Evolutionary conservation across 2,888 invertebrate species (phyloP).

Genomic region (Tenthredo mesomela): DNA sequence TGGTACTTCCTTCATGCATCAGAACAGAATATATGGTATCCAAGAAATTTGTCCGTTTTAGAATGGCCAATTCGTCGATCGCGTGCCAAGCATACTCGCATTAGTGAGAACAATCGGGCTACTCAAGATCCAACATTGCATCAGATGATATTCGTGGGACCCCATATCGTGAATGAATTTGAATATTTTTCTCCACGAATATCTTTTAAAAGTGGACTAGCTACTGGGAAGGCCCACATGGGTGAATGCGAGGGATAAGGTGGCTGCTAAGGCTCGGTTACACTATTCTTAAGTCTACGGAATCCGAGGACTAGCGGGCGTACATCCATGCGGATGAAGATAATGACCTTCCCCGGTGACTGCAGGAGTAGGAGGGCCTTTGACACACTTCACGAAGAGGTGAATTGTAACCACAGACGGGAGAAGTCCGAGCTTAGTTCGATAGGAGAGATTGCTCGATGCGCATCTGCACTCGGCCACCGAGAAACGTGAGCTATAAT

Average conservation of each 20-base stretch:
- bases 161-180: neutral
- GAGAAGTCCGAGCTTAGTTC: slow-evolving; percentile 73
- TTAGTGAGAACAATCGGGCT: neutral
- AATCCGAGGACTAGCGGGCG: slow-evolving; percentile 39
- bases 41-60: neutral
- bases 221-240: slow-evolving; percentile 35
- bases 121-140: too few relatives aligned
- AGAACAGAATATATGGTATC: neutral
- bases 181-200: neutral
- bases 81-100: too few relatives aligned
- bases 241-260: slow-evolving; percentile 14
- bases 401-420: slow-evolving; percentile 71
- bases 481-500: slow-evolving; percentile 53
- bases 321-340: slow-evolving; percentile 61
- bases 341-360: slow-evolving; percentile 76
- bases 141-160: neutral
- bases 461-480: slow-evolving; percentile 65
- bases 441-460: slow-evolving; percentile 73
- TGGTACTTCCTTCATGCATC: neutral
- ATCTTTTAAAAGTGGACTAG: slow-evolving; percentile 16
- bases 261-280: slow-evolving; percentile 27
- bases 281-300: slow-evolving; percentile 32
- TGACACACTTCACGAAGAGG: slow-evolving; percentile 76
- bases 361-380: slow-evolving; percentile 76
- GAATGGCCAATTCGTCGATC: too few relatives aligned